These are phyloP conservation scores for Dendrolimus kikuchii DNA, from an alignment of 1,140 invertebrate species.

Conservation along the genomic window DNA sequence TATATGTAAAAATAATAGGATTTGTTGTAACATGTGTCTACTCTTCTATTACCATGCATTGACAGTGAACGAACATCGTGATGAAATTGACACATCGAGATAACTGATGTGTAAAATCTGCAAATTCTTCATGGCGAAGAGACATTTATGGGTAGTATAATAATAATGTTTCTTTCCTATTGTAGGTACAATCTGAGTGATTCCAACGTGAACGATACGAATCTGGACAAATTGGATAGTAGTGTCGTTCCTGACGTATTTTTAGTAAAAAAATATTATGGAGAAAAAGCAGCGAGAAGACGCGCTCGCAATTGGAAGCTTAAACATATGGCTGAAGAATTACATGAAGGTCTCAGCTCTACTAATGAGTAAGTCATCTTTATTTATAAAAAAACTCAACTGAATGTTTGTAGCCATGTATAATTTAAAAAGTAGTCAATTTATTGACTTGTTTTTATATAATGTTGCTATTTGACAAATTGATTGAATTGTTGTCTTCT, in stretches of 20 bases:
- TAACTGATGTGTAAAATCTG: no score
- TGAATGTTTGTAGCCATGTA: neutral
- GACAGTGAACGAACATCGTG: no score
- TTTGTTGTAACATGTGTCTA: no score
- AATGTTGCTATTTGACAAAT: no score
- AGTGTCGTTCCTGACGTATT: conserved; percentile 90
- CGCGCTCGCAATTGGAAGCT: conserved; percentile 93
- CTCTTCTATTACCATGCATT: no score
- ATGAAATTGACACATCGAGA: no score
- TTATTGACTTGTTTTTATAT: neutral
- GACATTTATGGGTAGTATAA: neutral
- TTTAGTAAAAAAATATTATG: conserved; percentile 94
- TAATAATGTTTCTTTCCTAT: conserved; percentile 5
- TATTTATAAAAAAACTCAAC: neutral
- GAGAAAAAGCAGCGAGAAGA: conserved; percentile 79
- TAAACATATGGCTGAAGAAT: conserved; percentile 84
- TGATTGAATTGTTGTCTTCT: no score
- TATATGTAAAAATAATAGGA: no score
- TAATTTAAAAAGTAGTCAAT: neutral
- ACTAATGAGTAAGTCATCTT: conserved; percentile 77
- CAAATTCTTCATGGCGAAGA: neutral
- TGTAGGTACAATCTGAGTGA: conserved; percentile 89
- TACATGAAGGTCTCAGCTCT: conserved; percentile 75
- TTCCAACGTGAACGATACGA: conserved; percentile 90
- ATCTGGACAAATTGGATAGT: conserved; percentile 88